These are phyloP conservation scores for Gisinianus flammeolus DNA, from an alignment of 2,888 invertebrate genomes.

Conservation along the genomic window DNA sequence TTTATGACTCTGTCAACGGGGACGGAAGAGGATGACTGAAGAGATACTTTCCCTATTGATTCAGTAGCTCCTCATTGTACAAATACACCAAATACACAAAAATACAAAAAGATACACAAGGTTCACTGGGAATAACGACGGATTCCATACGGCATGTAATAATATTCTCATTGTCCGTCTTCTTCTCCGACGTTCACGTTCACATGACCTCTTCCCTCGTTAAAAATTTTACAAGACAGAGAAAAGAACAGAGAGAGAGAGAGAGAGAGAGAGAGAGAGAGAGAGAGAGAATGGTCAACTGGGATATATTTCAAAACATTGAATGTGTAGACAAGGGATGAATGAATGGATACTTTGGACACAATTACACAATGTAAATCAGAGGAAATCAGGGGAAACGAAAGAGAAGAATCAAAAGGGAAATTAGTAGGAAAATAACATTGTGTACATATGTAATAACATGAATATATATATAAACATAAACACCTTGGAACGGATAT, in stretches of 20 bases:
- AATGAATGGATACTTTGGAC: too few species aligned
- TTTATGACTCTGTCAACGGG: constrained; percentile 31
- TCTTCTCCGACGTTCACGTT: background rate
- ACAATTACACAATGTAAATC: too few species aligned
- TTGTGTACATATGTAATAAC: too few species aligned
- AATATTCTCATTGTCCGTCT: background rate
- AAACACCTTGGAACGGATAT: constrained; percentile 66
- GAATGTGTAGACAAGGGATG: too few species aligned
- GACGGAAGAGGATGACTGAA: background rate
- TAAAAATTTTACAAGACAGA: background rate
- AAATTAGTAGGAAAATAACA: too few species aligned
- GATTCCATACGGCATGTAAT: constrained; percentile 11
- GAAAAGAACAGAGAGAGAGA: too few species aligned
- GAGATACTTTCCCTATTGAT: constrained; percentile 20
- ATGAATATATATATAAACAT: background rate
- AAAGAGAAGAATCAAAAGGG: too few species aligned
- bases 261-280: too few species aligned
- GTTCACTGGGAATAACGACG: constrained; percentile 13
- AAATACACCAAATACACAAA: constrained; percentile 21
- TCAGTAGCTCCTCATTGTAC: background rate
- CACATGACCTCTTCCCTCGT: constrained; percentile 26
- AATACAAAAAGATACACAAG: constrained; percentile 21
- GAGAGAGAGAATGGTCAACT: too few species aligned
- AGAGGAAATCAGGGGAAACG: too few species aligned
- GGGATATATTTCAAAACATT: too few species aligned